Evolutionary conservation across 1,140 invertebrate genomes (phyloP).

Genomic region (Copidosoma floridanum): DNA sequence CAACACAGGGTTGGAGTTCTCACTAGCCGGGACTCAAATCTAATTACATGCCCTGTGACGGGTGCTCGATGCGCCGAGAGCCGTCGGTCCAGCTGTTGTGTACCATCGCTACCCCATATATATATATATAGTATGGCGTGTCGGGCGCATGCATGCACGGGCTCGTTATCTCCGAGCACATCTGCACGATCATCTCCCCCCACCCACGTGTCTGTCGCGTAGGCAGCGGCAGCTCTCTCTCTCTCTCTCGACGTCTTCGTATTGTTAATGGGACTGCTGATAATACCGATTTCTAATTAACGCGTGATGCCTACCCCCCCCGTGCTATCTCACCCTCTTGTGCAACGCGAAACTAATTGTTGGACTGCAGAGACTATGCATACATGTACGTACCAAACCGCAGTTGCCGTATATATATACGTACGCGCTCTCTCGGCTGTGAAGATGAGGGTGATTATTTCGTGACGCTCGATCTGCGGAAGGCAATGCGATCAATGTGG

Average conservation of each 20-base stretch:
- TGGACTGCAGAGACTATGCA: no score
- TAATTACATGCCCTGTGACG: constrained; percentile 54
- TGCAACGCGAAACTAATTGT: constrained; percentile 1
- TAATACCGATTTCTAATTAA: constrained; percentile 10
- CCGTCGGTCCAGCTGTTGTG: neutral
- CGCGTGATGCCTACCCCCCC: constrained; percentile 15
- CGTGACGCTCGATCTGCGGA: no score
- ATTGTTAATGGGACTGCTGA: neutral
- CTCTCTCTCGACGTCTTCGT: constrained; percentile 1
- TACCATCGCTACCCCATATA: neutral
- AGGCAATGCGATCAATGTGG: no score
- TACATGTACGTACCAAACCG: neutral
- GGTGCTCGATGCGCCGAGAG: constrained; percentile 38
- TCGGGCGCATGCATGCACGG: no score
- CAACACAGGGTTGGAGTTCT: no score
- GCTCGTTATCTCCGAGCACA: no score
- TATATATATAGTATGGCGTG: no score
- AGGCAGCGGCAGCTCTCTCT: neutral
- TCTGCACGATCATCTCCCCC: no score
- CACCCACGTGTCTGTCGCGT: neutral
- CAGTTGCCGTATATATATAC: neutral
- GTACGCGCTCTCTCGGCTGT: neutral
- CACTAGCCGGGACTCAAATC: constrained; percentile 48
- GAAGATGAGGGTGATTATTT: constrained; percentile 13
- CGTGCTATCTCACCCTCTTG: no score